Conservation (phyloP, 2,113 vertebrate species). For the Fukomys damarensis region DNA sequence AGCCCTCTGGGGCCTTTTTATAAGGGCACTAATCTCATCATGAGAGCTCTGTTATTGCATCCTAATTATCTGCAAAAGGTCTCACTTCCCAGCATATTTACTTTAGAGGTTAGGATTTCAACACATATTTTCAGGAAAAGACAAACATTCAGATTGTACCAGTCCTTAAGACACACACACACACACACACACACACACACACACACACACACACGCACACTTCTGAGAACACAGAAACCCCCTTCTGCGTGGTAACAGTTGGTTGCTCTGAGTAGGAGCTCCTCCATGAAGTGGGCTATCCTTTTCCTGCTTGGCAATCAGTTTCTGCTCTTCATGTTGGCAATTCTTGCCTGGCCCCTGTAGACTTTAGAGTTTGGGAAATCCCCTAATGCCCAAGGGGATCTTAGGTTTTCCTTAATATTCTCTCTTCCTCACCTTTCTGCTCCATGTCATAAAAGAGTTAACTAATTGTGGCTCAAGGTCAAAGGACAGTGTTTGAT, state of each 20-base stretch:
- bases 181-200: not conserved
- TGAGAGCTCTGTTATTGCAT: not conserved
- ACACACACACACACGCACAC: not conserved
- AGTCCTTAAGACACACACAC: not conserved
- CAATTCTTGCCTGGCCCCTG: not conserved
- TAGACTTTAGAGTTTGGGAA: not conserved
- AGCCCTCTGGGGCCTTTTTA: not conserved
- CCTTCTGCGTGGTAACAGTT: not conserved
- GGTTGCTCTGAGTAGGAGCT: not conserved
- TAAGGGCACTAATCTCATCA: not conserved
- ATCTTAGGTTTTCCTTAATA: not conserved
- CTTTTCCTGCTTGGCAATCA: not conserved
- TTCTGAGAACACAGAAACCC: not conserved
- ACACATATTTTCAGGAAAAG: not conserved
- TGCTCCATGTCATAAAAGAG: not conserved
- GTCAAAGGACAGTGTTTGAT: not conserved
- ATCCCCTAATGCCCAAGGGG: not conserved
- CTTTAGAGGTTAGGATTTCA: not conserved
- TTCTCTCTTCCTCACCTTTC: not conserved
- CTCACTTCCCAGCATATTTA: not conserved
- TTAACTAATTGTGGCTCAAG: not conserved
- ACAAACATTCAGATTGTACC: not conserved
- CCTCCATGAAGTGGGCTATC: not conserved
- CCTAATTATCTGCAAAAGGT: too few relatives aligned
- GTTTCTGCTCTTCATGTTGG: not conserved